Percentiles rank a stretch among this genome's conserved stretches.
Conservation (phyloP, 2,113 vertebrate species). For the Lampris incognitus region DNA sequence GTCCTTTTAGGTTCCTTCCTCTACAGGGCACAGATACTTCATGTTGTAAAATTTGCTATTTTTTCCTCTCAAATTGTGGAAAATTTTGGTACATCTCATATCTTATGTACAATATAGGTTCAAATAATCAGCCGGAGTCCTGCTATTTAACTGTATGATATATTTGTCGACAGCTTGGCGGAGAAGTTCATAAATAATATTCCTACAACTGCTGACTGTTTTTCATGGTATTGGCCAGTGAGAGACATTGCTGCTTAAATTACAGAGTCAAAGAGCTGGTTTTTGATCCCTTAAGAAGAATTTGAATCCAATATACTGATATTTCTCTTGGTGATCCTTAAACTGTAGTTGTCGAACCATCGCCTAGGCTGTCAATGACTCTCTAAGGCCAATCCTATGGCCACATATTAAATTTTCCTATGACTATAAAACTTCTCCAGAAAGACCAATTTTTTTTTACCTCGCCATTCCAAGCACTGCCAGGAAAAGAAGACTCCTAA, state of each 20-base stretch:
- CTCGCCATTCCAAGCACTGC: conserved; percentile 56
- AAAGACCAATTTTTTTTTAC: conserved; percentile 56
- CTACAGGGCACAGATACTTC: not conserved
- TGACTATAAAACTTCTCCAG: conserved; percentile 65
- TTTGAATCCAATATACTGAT: conserved; percentile 52
- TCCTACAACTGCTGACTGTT: conserved; percentile 13
- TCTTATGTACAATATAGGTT: too few relatives aligned
- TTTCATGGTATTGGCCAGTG: conserved; percentile 44
- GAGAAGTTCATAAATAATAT: not conserved
- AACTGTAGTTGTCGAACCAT: conserved; percentile 57
- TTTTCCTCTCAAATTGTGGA: too few relatives aligned
- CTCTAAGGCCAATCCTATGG: conserved; percentile 43
- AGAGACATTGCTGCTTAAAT: conserved; percentile 46
- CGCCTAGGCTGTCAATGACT: conserved; percentile 45
- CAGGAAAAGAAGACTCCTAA: conserved; percentile 76
- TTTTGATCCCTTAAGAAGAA: conserved; percentile 59
- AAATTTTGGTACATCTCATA: too few relatives aligned
- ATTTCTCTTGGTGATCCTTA: conserved; percentile 44
- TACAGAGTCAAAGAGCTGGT: conserved; percentile 38
- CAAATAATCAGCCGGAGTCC: not conserved
- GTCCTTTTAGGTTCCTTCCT: conserved; percentile 17
- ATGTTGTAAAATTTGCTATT: too few relatives aligned
- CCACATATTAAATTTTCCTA: conserved; percentile 66
- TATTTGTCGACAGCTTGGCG: not conserved
- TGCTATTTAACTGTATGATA: not conserved